Evolutionary conservation across 2,888 invertebrate species (phyloP).

Genomic region (Gasteruption jaculator): DNA sequence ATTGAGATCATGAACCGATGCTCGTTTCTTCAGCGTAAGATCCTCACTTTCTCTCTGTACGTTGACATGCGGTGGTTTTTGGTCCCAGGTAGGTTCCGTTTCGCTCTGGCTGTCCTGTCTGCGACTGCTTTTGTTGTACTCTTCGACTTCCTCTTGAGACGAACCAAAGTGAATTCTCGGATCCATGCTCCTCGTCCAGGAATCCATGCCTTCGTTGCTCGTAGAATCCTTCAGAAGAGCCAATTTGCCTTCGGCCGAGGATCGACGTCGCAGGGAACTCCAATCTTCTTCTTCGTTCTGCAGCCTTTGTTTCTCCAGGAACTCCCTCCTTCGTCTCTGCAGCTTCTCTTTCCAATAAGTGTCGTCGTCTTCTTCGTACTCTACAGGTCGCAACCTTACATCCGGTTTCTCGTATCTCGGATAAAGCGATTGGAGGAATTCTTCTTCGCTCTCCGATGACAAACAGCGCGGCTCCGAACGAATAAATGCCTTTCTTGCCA

Average conservation of each 20-base stretch:
- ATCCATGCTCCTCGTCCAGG: constrained; percentile 44
- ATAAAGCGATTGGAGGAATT: too few species aligned
- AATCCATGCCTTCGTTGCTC: constrained; percentile 41
- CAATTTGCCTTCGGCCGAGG: constrained; percentile 47
- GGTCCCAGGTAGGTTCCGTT: constrained; percentile 29
- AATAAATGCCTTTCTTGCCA: constrained; percentile 1
- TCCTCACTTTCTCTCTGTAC: constrained; percentile 32
- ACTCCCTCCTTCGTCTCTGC: constrained; percentile 33
- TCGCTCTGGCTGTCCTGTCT: constrained; percentile 32
- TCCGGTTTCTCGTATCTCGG: constrained; percentile 9
- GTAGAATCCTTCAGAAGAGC: constrained; percentile 41
- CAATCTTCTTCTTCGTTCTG: constrained; percentile 32
- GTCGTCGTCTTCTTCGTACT: too few species aligned
- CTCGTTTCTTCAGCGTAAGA: constrained; percentile 34
- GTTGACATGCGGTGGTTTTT: constrained; percentile 37
- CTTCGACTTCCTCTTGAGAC: constrained; percentile 43
- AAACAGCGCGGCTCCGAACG: constrained; percentile 10
- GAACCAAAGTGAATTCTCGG: constrained; percentile 36
- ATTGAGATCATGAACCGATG: constrained; percentile 42
- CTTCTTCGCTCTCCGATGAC: constrained; percentile 43
- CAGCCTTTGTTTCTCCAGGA: constrained; percentile 28
- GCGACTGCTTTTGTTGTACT: constrained; percentile 28
- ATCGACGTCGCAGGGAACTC: constrained; percentile 37
- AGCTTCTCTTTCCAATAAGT: constrained; percentile 45
- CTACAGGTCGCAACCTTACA: too few species aligned